phyloP scores from a whole-genome alignment of 2,888 invertebrate species.

The Stegana nigrithorax region DNA sequence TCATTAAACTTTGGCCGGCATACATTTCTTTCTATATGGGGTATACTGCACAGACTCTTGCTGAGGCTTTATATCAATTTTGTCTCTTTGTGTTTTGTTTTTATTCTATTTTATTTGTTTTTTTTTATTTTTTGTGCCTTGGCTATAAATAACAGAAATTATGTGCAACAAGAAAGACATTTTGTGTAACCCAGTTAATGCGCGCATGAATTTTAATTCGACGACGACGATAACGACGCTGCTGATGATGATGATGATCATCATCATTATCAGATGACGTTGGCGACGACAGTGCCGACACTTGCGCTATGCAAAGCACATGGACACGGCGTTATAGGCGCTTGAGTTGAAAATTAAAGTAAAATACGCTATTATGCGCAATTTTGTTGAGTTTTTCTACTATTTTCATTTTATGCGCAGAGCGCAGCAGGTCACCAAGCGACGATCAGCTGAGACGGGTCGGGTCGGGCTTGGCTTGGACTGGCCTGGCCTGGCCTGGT shows the following conservation, averaged over 20 bases:
- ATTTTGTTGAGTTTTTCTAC: not conserved
- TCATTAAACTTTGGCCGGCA: slow-evolving; percentile 14
- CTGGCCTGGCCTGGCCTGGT: too few relatives aligned
- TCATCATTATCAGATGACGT: too few relatives aligned
- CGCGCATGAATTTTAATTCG: slow-evolving; percentile 59
- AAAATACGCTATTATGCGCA: slow-evolving; percentile 11
- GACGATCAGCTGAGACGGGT: too few relatives aligned
- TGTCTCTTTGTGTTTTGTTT: too few relatives aligned
- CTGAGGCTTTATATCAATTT: slow-evolving; percentile 44
- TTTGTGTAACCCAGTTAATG: slow-evolving; percentile 47
- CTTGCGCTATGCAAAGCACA: not conserved
- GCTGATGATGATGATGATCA: not conserved
- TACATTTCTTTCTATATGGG: not conserved
- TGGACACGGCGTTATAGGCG: not conserved
- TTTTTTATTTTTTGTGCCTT: too few relatives aligned
- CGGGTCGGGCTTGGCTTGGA: too few relatives aligned
- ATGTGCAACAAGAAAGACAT: slow-evolving; percentile 43
- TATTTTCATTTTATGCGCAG: not conserved
- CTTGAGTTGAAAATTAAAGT: slow-evolving; percentile 13
- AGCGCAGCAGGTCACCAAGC: slow-evolving; percentile 11
- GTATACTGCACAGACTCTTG: too few relatives aligned
- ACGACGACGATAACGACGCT: slow-evolving; percentile 24
- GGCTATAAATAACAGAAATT: slow-evolving; percentile 56
- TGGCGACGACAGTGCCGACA: not conserved
- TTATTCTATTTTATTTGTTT: too few relatives aligned